A percentile compares a stretch with the other conserved stretches of the same genome.
Evolutionary conservation across 2,113 vertebrate genomes (phyloP).

Genomic region (Myodes glareolus): DNA sequence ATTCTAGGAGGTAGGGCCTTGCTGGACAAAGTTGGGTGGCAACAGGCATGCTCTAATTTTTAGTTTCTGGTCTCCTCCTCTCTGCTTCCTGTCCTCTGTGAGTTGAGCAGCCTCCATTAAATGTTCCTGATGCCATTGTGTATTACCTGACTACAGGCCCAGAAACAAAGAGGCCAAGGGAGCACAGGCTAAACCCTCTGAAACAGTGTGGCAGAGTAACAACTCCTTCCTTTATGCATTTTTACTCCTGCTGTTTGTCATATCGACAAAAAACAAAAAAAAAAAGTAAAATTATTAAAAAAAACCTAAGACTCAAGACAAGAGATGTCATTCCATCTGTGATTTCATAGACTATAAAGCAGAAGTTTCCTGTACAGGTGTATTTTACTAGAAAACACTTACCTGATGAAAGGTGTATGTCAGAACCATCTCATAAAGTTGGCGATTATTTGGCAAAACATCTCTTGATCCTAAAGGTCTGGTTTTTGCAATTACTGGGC

Average conservation of each 20-base stretch:
- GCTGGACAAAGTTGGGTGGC: background rate
- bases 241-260: background rate
- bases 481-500: slow-evolving; percentile 94
- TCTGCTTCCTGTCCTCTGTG: background rate
- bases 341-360: slow-evolving; percentile 13
- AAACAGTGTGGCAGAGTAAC: background rate
- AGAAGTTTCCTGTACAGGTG: background rate
- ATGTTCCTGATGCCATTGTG: background rate
- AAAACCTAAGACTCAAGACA: background rate
- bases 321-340: background rate
- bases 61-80: background rate
- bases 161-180: background rate
- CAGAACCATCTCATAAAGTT: slow-evolving; percentile 96
- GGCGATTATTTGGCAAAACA: slow-evolving; percentile 96
- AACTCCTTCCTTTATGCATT: background rate
- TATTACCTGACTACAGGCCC: background rate
- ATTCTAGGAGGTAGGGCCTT: background rate
- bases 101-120: background rate
- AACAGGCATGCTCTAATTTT: background rate
- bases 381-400: slow-evolving; percentile 61
- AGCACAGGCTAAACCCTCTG: background rate
- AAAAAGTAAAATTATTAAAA: background rate
- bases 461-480: slow-evolving; percentile 95
- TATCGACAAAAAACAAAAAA: background rate
- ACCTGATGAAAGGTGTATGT: slow-evolving; percentile 98